Evolutionary conservation across 2,888 invertebrate genomes (phyloP), one percentile per base, ranked within the genome.

Genomic region (Oxystoma pomonae): DNA sequence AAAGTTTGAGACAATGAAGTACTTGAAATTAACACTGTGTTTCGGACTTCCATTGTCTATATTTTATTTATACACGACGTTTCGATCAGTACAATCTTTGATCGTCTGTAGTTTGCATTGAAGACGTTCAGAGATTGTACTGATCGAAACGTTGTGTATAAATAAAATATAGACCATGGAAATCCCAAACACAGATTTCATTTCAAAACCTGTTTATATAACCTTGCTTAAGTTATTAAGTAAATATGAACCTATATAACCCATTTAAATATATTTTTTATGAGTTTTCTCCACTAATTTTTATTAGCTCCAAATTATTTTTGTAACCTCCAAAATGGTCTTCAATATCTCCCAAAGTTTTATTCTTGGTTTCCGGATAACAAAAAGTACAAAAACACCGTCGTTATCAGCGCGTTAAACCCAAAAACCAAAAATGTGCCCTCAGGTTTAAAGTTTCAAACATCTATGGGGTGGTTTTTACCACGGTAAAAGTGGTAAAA

Each of bases 341-440:
- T 72, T 90, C 89, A 65, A 90, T 90, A 74, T 90, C 87, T 66
- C 86, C 82, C 57, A 90, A 78, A 20, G 87, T 86, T 68, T 86
- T 87, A 1, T 88, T 86, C 71, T 86, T 87, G 0, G 90, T 90
- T 78, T 90, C 89, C 1, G 90, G 35, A 90, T 55, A 90, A 75
- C 62, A 83, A 84, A 58, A 84, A 81, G 72, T 83, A 86, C 63
- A 89, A 78, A 58, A 86, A 80, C 1, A 82, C 65, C 19, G 86
- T 84, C 1, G 88, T 88, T 5, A 85, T 20, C 0, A 87, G 74
- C 0, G 88, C 83, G 68, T 87, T 79, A 0, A 80, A 65, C 19
- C 87, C 89, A 71, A 87, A 90, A 59, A 84, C 74, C 1, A 85
- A 76, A 78, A 89, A 90, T n/a, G 87, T 84, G n/a, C 83, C 80